These are phyloP conservation scores for Cephus pulcher DNA, from an alignment of 2,888 invertebrate species.

Conservation along the genomic window DNA sequence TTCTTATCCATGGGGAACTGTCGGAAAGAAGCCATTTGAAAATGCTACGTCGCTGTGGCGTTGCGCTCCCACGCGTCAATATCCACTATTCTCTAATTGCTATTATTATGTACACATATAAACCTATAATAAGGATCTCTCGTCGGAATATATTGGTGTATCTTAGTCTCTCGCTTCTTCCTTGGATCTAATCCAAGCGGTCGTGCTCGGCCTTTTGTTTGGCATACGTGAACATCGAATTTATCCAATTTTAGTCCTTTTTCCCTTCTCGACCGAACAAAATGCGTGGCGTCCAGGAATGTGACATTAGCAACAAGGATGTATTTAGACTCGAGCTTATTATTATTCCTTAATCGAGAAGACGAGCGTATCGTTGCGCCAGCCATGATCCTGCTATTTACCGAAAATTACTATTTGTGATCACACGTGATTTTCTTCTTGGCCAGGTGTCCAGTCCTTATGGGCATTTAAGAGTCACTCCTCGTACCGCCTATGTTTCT, in stretches of 20 bases:
- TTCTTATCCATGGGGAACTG: not conserved
- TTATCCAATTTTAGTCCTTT: not conserved
- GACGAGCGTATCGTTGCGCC: not conserved
- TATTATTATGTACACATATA: not conserved
- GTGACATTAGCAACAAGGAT: not conserved
- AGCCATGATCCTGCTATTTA: not conserved
- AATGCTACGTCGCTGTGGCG: not conserved
- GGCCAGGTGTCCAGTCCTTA: not conserved
- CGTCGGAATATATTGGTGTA: not conserved
- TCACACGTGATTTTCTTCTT: conserved; percentile 10
- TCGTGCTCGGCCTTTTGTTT: not conserved
- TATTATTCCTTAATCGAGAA: not conserved
- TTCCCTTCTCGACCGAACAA: no score
- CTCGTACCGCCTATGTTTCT: not conserved
- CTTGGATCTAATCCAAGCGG: not conserved
- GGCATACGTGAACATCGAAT: not conserved
- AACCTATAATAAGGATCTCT: not conserved
- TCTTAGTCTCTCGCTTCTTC: not conserved
- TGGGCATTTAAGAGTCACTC: not conserved
- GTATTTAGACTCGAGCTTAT: not conserved
- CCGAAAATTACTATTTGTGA: conserved; percentile 14
- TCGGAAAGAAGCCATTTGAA: not conserved
- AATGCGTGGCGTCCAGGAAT: not conserved
- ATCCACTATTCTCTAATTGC: not conserved
- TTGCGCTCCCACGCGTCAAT: not conserved